phyloP scores from a whole-genome alignment of 2,888 invertebrate species.

The Malacosoma neustria region DNA sequence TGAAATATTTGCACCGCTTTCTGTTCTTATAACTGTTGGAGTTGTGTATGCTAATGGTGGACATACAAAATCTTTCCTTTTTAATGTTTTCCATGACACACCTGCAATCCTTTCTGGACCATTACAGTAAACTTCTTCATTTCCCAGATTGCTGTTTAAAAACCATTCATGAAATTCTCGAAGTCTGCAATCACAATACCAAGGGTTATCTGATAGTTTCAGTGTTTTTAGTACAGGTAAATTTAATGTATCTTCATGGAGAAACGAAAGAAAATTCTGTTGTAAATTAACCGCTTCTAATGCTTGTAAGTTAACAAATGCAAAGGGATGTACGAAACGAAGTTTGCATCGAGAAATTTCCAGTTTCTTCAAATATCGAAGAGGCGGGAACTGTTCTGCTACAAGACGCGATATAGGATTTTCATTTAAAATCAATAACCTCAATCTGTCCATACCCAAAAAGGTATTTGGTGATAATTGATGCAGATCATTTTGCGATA shows the following conservation, averaged over 20 bases:
- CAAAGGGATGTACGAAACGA: constrained; percentile 80
- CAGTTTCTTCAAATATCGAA: constrained; percentile 86
- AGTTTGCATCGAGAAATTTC: constrained; percentile 88
- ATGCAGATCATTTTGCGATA: constrained; percentile 86
- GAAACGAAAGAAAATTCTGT: constrained; percentile 83
- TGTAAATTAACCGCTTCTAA: constrained; percentile 89
- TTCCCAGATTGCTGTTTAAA: constrained; percentile 83
- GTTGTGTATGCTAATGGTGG: constrained; percentile 79
- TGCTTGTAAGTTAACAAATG: constrained; percentile 82
- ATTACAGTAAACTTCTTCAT: constrained; percentile 81
- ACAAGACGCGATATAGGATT: constrained; percentile 84
- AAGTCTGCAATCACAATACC: constrained; percentile 92
- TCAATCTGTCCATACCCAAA: constrained; percentile 85
- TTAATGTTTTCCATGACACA: constrained; percentile 83
- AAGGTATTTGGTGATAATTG: constrained; percentile 86
- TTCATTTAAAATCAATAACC: constrained; percentile 84
- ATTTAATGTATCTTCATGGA: constrained; percentile 68
- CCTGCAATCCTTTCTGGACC: constrained; percentile 80
- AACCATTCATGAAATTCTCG: constrained; percentile 90
- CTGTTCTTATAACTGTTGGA: constrained; percentile 78
- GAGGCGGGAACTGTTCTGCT: constrained; percentile 85
- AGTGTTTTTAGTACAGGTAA: constrained; percentile 81
- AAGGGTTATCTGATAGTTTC: constrained; percentile 88
- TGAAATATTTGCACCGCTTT: constrained; percentile 86
- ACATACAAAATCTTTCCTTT: constrained; percentile 86